Evolutionary conservation across 2,888 invertebrate species (phyloP), one percentile per base, ranked within the genome.

Genomic region (Drosophila barbarae): DNA sequence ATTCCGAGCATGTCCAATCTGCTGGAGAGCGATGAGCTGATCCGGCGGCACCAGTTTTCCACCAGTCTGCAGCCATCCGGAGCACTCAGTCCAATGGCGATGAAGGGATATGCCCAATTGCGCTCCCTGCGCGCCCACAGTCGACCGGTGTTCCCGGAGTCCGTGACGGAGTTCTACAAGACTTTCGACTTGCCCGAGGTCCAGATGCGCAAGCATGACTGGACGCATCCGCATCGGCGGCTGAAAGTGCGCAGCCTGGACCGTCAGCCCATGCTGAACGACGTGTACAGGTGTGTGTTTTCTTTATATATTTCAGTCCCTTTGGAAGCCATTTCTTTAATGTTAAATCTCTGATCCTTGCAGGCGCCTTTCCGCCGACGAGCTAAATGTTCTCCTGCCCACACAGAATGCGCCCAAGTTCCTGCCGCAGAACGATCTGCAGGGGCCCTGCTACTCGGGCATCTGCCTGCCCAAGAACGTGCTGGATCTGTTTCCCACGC

Each of bases 1-100:
- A 96, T 97, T 86, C 95, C 96, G 21, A 96, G 96, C 88, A 94
- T 95, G 72, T 94, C 94, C 63, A 94, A 94, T 90, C 87, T 94
- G 74, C 90, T 91, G 57, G 92, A 92, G 51, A 90, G 91, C 89
- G 86, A 86, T 10, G 67, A 76, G n/a, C 58, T 80, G 23, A 63
- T 88, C 34, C 84, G 88, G 5, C 86, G 87, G 6, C 83, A 87
- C 4, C 88, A 89, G 10, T 67, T 87, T 26, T 88, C 88, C 41
- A 86, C 86, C 32, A 83, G 85, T 34, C 86, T 86, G 53, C 71
- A 86, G 38, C 83, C 85, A 35, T 77, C 79, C n/a, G 86, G 79
- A 10, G 86, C 89, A 9, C 91, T 95, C 15, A 94, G 94, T 77
- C 93, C 94, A 75, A 92, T 94, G 88, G 95, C 95, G 87, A 92